Base-by-base conservation (phyloP, 2,797 vertebrate genomes). In the Argya squamiceps region DNA sequence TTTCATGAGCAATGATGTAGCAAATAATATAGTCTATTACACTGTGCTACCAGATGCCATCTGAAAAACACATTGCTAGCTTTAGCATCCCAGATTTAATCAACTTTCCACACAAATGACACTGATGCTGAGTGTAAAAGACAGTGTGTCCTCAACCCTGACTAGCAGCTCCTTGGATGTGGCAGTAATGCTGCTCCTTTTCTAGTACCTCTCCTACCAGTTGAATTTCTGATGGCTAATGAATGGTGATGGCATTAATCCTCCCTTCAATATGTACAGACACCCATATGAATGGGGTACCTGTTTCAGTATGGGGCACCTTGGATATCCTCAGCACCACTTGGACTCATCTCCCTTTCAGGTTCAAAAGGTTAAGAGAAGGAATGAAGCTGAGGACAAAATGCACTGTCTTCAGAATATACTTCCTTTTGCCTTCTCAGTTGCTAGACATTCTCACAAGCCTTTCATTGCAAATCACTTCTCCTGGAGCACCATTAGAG, bases 1-100 rank as follows among this genome's bases (percentile, higher is more conserved):
- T 96, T 95, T 96, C 91, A 93, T 75, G 79, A 94, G 89, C 89
- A 95, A 46, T 93, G 87, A 83, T 95, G 87, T 96, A 91, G 93
- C 71, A 94, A 96, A 96, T 94, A 95, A 73, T 77, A 64, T 50
- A 95, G 88, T 91, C 92, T 93, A 83, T 96, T 92, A 91, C 78
- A 89, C 65, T 65, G 78, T 88, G 79, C 62, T 81, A 92, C 64
- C 75, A 91, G 78, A 65, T 85, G 84, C 91, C 92, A 89, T 64
- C 79, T 75, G 62, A 95, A 93, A 94, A 90, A 85, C 65, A 91
- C 3, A 3, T 76, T 82, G 65, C 71, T 80, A 74, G 41, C n/a
- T 95, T 95, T 85, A 88, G 65, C 81, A 69, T 84, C 47, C 76
- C 39, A 81, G 62, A 44, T 58, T 91, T 78, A 83, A 91, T 79